phyloP scores from a whole-genome alignment of 2,888 invertebrate genomes.

The Sturmia bella region DNA sequence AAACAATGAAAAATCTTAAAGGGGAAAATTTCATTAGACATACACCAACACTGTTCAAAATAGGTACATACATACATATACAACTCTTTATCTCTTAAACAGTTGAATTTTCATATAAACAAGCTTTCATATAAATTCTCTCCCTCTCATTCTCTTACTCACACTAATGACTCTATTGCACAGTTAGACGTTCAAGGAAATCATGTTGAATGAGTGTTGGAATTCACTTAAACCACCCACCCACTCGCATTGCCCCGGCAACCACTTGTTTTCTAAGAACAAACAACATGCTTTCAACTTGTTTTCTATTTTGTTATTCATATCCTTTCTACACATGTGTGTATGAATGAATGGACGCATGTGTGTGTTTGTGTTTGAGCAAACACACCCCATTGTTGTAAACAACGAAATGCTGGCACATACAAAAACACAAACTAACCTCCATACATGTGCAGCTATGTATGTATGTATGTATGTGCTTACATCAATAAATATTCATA shows the following conservation, averaged over 20 bases:
- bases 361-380: background rate
- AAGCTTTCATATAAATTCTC: background rate
- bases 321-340: constrained; percentile 33
- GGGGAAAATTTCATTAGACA: too few relatives aligned
- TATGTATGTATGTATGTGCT: background rate
- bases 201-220: constrained; percentile 50
- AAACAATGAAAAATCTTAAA: too few relatives aligned
- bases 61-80: constrained; percentile 5
- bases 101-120: background rate
- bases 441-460: too few relatives aligned
- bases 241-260: constrained; percentile 76
- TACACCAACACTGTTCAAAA: too few relatives aligned
- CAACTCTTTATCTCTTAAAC: background rate
- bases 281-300: constrained; percentile 74
- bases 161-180: constrained; percentile 32
- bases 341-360: constrained; percentile 13
- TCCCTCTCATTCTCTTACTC: background rate
- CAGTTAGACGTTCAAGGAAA: constrained; percentile 45
- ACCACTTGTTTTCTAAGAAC: constrained; percentile 81
- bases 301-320: constrained; percentile 47
- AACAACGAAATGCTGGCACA: constrained; percentile 18
- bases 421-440: background rate
- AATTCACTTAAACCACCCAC: constrained; percentile 60
- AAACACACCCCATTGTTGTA: constrained; percentile 38
- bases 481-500: constrained; percentile 20